Evolutionary conservation across 2,888 invertebrate species (phyloP).

Genomic region (Cheilosia grossa): DNA sequence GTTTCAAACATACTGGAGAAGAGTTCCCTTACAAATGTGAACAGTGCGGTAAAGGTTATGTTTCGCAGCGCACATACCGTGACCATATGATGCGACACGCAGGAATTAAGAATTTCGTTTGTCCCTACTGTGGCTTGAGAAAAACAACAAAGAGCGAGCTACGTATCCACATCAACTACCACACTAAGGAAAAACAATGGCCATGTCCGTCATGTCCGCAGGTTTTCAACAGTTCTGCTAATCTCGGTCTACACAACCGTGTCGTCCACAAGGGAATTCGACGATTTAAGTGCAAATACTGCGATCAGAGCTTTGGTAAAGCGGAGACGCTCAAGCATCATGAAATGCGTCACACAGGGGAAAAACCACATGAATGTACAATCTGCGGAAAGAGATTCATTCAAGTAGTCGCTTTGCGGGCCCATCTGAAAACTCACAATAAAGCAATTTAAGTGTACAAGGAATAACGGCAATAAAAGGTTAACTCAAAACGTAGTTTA

Average conservation of each 20-base stretch:
- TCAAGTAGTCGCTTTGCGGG: conserved; percentile 76
- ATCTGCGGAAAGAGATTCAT: conserved; percentile 77
- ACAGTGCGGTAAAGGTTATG: conserved; percentile 78
- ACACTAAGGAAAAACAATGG: conserved; percentile 77
- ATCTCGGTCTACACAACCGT: conserved; percentile 77
- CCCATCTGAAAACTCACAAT: conserved; percentile 77
- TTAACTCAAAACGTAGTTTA: conserved; percentile 15
- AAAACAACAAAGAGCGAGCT: conserved; percentile 76
- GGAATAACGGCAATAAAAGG: conserved; percentile 10
- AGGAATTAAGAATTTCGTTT: conserved; percentile 77
- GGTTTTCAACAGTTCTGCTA: conserved; percentile 76
- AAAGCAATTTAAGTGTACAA: conserved; percentile 55
- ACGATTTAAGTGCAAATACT: conserved; percentile 76
- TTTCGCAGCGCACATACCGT: conserved; percentile 75
- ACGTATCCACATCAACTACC: conserved; percentile 77
- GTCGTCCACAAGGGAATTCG: conserved; percentile 77
- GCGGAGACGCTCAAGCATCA: conserved; percentile 78
- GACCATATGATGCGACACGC: conserved; percentile 79
- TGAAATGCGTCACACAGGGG: conserved; percentile 78
- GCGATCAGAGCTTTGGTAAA: conserved; percentile 77
- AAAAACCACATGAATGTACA: conserved; percentile 76
- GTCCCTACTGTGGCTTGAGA: conserved; percentile 78
- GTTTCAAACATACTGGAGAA: conserved; percentile 76
- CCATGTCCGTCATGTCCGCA: conserved; percentile 76
- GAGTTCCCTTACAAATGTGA: conserved; percentile 78